Evolutionary conservation across 2,797 vertebrate species (phyloP).

Genomic region (Novumbra hubbsi): DNA sequence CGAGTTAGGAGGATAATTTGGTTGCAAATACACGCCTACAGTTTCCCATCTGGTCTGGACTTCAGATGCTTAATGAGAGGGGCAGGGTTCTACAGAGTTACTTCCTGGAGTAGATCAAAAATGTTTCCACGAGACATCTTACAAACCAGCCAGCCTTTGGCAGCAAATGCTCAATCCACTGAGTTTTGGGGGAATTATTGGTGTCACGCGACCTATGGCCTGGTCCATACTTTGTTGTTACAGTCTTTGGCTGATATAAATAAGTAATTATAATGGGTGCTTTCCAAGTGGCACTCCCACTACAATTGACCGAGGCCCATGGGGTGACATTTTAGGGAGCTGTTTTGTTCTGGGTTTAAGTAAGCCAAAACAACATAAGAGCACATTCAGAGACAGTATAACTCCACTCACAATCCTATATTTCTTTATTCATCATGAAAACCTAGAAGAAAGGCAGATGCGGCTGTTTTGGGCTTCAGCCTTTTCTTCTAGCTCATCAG

Average conservation of each 20-base stretch:
- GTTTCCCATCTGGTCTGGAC: no score
- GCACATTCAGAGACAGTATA: not conserved
- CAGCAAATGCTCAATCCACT: no score
- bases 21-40: no score
- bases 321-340: not conserved
- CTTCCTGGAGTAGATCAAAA: no score
- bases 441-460: slow-evolving; percentile 56
- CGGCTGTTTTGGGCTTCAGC: slow-evolving; percentile 53
- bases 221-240: no score
- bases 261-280: not conserved
- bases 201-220: no score
- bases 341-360: not conserved
- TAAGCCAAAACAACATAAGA: not conserved
- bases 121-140: no score
- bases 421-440: slow-evolving; percentile 62
- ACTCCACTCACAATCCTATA: slow-evolving; percentile 43
- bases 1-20: no score
- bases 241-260: not conserved
- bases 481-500: slow-evolving; percentile 55
- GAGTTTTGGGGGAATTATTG: no score
- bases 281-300: not conserved
- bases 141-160: no score
- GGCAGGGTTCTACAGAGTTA: no score
- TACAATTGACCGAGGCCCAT: not conserved
- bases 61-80: no score